These are phyloP conservation scores for Cyphomyrus plagiostoma DNA, from an alignment of 2,113 vertebrate species.

Conservation along the genomic window DNA sequence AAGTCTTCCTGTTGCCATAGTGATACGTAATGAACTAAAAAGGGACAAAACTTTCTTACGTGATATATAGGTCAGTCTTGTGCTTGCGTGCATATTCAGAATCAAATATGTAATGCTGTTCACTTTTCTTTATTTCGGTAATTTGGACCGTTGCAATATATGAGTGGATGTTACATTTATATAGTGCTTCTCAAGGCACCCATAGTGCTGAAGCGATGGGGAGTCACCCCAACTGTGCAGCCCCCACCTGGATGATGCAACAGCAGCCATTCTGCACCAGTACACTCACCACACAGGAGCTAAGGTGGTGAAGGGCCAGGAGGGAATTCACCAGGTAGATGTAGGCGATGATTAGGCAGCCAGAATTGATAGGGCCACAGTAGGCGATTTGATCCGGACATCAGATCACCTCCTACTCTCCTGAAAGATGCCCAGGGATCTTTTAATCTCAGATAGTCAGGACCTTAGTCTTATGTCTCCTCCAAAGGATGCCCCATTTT, in stretches of 20 bases:
- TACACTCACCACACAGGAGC: not conserved
- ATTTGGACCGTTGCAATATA: not conserved
- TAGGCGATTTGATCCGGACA: not conserved
- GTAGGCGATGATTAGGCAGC: not conserved
- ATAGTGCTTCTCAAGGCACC: not conserved
- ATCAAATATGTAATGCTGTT: not conserved
- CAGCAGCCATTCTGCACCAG: not conserved
- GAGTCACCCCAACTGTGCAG: not conserved
- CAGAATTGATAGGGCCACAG: not conserved
- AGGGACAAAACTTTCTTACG: not conserved
- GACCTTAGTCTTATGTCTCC: not conserved
- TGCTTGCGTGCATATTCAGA: not conserved
- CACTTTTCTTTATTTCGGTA: not conserved
- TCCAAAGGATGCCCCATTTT: no score
- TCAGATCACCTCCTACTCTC: not conserved
- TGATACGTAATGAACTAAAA: conserved; percentile 1
- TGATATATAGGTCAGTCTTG: not conserved
- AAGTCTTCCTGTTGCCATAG: conserved; percentile 1
- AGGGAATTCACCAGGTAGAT: not conserved
- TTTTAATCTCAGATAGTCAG: not conserved
- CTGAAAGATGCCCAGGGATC: not conserved
- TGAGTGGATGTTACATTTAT: not conserved
- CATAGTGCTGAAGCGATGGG: not conserved
- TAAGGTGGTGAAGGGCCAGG: not conserved
- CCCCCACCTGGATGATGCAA: not conserved